Percentiles rank a stretch among this genome's conserved stretches.
These are phyloP conservation scores for Macroglossus sobrinus DNA, from an alignment of 2,113 vertebrate species.

Conservation along the genomic window DNA sequence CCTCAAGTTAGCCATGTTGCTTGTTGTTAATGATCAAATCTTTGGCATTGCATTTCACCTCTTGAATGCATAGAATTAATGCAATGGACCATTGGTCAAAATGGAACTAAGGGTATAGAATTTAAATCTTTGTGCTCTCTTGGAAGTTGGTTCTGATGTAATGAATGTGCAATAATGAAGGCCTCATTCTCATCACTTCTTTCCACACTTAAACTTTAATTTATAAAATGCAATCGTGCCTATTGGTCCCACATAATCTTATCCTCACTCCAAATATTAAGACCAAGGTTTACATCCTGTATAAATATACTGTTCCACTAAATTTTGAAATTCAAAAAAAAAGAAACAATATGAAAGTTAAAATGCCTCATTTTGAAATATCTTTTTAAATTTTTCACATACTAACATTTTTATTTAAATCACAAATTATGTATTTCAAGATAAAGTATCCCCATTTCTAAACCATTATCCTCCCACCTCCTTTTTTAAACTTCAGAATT, in stretches of 20 bases:
- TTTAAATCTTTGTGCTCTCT: neutral
- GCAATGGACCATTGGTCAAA: neutral
- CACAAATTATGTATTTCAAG: constrained; percentile 19
- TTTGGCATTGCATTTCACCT: neutral
- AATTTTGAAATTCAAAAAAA: constrained; percentile 22
- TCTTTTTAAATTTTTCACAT: constrained; percentile 14
- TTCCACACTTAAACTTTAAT: neutral
- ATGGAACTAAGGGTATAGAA: neutral
- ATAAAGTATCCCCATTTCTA: constrained; percentile 30
- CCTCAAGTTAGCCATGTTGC: neutral
- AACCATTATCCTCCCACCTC: constrained; percentile 11
- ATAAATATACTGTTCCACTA: neutral
- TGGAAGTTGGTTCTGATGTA: neutral
- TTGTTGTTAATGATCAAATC: neutral
- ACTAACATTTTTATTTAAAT: constrained; percentile 26
- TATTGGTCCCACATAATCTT: neutral
- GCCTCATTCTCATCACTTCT: neutral
- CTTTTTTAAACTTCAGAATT: constrained; percentile 51
- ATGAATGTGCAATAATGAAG: neutral
- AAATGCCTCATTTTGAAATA: neutral
- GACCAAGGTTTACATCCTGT: neutral
- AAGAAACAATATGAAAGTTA: neutral
- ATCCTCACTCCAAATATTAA: neutral
- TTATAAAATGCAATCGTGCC: neutral
- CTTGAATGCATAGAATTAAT: neutral